Conservation (phyloP, 2,888 invertebrate genomes). For the Cheilosia vernalis region DNA sequence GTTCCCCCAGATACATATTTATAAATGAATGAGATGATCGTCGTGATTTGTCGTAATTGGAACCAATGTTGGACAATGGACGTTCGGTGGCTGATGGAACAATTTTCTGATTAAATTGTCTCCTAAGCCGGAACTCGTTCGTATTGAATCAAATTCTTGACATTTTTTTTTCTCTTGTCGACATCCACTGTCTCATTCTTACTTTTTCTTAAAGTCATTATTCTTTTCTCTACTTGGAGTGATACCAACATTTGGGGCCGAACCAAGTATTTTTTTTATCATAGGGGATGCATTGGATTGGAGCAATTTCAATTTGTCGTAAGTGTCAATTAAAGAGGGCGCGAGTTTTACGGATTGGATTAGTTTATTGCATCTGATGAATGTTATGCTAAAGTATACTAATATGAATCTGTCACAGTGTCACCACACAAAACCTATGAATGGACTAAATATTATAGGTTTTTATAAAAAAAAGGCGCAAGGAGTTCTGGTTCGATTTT, state of each 20-base stretch:
- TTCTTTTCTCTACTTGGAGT: slow-evolving; percentile 35
- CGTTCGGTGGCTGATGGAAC: slow-evolving; percentile 70
- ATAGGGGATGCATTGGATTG: slow-evolving; percentile 46
- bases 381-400: neutral
- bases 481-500: no score
- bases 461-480: no score
- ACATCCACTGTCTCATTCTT: slow-evolving; percentile 58
- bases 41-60: slow-evolving; percentile 76
- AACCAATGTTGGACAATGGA: slow-evolving; percentile 75
- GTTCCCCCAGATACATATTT: slow-evolving; percentile 69
- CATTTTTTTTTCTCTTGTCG: slow-evolving; percentile 45
- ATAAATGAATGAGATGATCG: slow-evolving; percentile 74
- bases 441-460: no score
- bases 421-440: no score
- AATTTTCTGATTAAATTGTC: slow-evolving; percentile 77
- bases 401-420: no score
- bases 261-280: slow-evolving; percentile 34
- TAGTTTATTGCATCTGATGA: slow-evolving; percentile 10
- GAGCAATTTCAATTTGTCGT: slow-evolving; percentile 67
- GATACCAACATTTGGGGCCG: slow-evolving; percentile 57
- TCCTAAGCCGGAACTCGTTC: slow-evolving; percentile 77
- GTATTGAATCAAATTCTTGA: slow-evolving; percentile 72
- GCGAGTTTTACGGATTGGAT: slow-evolving; percentile 36
- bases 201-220: slow-evolving; percentile 52
- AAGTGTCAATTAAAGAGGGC: slow-evolving; percentile 56